Base-by-base conservation (phyloP, 2,888 invertebrate genomes). In the Chymomyza procnemis region DNA sequence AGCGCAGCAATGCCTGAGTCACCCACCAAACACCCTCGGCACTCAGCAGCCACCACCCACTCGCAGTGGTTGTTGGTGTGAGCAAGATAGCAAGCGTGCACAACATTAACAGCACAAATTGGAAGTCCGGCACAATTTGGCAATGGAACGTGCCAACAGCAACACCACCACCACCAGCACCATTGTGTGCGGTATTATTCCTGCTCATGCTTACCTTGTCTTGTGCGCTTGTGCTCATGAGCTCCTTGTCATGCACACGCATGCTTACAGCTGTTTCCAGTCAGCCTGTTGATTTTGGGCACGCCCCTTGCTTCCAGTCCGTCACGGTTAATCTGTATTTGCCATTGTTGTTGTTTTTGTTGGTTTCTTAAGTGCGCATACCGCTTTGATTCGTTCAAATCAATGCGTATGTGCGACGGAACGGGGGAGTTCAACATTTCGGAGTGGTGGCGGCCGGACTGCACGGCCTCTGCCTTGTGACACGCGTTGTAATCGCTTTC, bases 291-390 rank as follows among this genome's bases (percentile, higher is more conserved):
- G 80, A 78, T 73, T 72, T 78, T 76, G 54, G 34, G 76, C 61
- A 78, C 88, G 88, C 84, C 88, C 73, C 57, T 67, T 74, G n/a
- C 21, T 86, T 80, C 78, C 87, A 87, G 76, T 61, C 63, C 66
- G 86, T 83, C 69, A 73, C 66, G 86, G 86, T 78, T 75, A 75
- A 84, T 83, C 87, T 87, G 81, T 81, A 75, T 80, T 75, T 85
- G 79, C 79, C 66, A 68, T 64, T 73, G 71, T 47, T 66, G 50
- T 74, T 74, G 86, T 83, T n/a, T n/a, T n/a, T 84, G 86, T 84
- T 87, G 84, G 88, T 84, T 86, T 88, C 88, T 87, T 88, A 86
- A 85, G 87, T 88, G 88, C 85, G 87, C 83, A 78, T 84, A 87
- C 84, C 85, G 88, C 87, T 85, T 87, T 86, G 88, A 85, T 88